phyloP scores from a whole-genome alignment of 2,797 vertebrate genomes.

The Enteromius fasciolatus region DNA sequence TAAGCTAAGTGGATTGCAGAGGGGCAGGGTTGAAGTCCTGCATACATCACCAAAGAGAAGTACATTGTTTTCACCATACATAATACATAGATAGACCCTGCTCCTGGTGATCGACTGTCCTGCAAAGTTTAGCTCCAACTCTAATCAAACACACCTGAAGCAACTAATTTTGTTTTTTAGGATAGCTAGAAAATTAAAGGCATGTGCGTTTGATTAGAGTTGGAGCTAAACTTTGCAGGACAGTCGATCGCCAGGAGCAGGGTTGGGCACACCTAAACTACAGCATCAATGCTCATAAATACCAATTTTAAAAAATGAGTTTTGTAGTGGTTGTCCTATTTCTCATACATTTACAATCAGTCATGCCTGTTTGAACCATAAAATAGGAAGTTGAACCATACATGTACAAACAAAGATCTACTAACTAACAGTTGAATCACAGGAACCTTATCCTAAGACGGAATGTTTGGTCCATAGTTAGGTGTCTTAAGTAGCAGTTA shows the following conservation, averaged over 20 bases:
- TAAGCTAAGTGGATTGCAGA: background rate
- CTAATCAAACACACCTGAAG: no score
- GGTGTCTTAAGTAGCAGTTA: conserved; percentile 13
- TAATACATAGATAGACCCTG: no score
- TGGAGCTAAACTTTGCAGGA: no score
- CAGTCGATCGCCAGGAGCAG: no score
- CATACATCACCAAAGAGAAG: background rate
- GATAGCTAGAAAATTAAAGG: no score
- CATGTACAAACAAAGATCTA: background rate
- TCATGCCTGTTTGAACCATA: background rate
- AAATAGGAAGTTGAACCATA: background rate
- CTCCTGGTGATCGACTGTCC: no score
- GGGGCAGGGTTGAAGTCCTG: background rate
- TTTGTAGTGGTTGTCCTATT: background rate
- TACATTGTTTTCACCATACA: background rate
- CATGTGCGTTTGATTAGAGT: no score
- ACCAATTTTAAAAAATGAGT: no score
- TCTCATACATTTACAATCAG: background rate
- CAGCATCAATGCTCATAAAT: no score
- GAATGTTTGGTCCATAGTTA: background rate
- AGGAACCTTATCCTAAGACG: background rate
- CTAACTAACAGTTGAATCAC: conserved; percentile 5
- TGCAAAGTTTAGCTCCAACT: no score
- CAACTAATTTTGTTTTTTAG: no score
- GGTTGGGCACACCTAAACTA: no score